Base-by-base conservation (phyloP, 2,888 invertebrate species). In the Rosalia funebris region DNA sequence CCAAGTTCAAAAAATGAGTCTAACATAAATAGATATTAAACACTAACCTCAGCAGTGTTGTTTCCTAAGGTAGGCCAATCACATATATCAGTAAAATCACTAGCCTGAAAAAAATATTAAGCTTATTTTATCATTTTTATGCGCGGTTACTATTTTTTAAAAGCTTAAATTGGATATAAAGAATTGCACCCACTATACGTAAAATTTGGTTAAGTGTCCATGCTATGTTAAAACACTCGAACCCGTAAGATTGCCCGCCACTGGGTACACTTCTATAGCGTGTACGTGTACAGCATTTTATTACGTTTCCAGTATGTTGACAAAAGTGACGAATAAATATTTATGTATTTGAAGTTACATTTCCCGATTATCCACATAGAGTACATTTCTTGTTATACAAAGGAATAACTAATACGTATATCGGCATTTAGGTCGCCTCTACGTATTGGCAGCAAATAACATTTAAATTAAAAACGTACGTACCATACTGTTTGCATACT, bases 41-140 rank as follows among this genome's bases (percentile, higher is more conserved):
- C 57, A 80, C 81, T 77, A 80, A 84, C 84, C 82, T 76, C 75
- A 46, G 62, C 82, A 77, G 84, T 83, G 80, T 84, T 86, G 79
- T 89, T 87, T 71, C 92, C 92, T 69, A 96, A 85, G 70, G 94
- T 90, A 73, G 96, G 96, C 96, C 96, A 96, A 82, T 95, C 95
- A 70, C 92, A 91, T 74, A 91, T 91, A 83, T 95, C 93, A 69
- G 91, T 65, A 83, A 95, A 92, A 82, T 92, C 91, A 79, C 92
- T 91, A 67, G 92, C 91, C 93, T 94, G 85, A 3, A 83, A 83
- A 75, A 75, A 73, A 70, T 25, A 25, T 3, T 7, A 3, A n/a
- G n/a, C n/a, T n/a, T n/a, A n/a, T n/a, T n/a, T n/a, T n/a, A n/a
- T n/a, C n/a, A n/a, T n/a, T n/a, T n/a, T n/a, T n/a, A n/a, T n/a